Conservation (phyloP, 1,140 invertebrate genomes). For the Tetraneura akinire region DNA sequence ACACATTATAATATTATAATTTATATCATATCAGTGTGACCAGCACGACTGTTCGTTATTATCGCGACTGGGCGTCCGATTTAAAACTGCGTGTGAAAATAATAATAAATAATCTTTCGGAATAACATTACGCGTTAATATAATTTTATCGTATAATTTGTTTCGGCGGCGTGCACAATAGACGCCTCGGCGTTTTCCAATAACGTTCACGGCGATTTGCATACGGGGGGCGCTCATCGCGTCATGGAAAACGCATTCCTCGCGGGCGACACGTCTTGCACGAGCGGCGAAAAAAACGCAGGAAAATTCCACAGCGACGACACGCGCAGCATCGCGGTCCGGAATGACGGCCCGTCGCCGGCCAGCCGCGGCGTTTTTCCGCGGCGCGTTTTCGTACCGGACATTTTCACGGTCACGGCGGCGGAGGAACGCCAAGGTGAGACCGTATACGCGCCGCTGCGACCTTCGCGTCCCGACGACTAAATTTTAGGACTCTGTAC, state of each 20-base stretch:
- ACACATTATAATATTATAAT: too few relatives aligned
- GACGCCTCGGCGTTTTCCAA: neutral
- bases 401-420: conserved; percentile 46
- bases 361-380: conserved; percentile 1
- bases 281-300: neutral
- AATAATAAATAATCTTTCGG: too few relatives aligned
- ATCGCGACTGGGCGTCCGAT: too few relatives aligned
- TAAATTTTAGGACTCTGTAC: too few relatives aligned
- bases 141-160: too few relatives aligned
- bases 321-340: conserved; percentile 38
- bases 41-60: too few relatives aligned
- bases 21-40: too few relatives aligned
- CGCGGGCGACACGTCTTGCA: too few relatives aligned
- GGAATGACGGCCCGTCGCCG: conserved; percentile 17
- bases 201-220: conserved; percentile 6
- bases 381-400: conserved; percentile 4
- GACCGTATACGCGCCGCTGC: neutral
- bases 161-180: too few relatives aligned
- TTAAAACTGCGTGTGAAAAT: too few relatives aligned
- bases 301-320: conserved; percentile 7
- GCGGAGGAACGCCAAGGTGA: conserved; percentile 49
- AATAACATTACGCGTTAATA: too few relatives aligned
- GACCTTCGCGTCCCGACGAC: neutral
- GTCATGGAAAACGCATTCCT: neutral
- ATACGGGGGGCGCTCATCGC: neutral